Percentiles rank a stretch among this genome's conserved stretches.
Conservation (phyloP, 2,113 vertebrate genomes). For the Taxidea taxus region DNA sequence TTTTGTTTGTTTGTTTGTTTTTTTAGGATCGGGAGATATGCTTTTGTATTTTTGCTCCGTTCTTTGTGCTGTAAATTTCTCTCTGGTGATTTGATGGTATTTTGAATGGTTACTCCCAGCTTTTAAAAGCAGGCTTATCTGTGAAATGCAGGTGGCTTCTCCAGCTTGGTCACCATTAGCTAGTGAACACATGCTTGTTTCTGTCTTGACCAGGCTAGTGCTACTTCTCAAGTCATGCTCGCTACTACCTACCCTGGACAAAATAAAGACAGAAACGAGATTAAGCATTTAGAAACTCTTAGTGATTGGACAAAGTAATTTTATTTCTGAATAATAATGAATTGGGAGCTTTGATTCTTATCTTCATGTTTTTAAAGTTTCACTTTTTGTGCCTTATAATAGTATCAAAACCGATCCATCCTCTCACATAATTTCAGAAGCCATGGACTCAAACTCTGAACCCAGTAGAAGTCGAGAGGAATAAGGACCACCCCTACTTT, state of each 20-base stretch:
- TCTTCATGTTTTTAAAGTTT: background rate
- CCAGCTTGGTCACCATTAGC: background rate
- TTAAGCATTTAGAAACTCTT: background rate
- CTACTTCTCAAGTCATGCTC: background rate
- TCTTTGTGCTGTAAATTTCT: background rate
- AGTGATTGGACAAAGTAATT: background rate
- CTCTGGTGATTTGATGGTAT: background rate
- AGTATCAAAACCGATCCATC: background rate
- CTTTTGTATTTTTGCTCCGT: background rate
- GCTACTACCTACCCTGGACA: background rate
- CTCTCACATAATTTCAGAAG: background rate
- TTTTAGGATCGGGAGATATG: background rate
- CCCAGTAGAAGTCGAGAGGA: background rate
- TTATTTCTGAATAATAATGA: background rate
- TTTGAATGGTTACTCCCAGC: background rate
- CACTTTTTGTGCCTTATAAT: background rate
- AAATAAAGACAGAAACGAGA: background rate
- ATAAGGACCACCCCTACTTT: background rate
- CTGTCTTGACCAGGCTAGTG: background rate
- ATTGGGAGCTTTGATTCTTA: background rate
- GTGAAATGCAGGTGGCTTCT: background rate
- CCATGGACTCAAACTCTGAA: background rate
- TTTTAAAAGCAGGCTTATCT: background rate
- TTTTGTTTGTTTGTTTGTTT: too few relatives aligned
- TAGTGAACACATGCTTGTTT: background rate